phyloP scores from a whole-genome alignment of 2,888 invertebrate species.

The Pollenia angustigena region DNA sequence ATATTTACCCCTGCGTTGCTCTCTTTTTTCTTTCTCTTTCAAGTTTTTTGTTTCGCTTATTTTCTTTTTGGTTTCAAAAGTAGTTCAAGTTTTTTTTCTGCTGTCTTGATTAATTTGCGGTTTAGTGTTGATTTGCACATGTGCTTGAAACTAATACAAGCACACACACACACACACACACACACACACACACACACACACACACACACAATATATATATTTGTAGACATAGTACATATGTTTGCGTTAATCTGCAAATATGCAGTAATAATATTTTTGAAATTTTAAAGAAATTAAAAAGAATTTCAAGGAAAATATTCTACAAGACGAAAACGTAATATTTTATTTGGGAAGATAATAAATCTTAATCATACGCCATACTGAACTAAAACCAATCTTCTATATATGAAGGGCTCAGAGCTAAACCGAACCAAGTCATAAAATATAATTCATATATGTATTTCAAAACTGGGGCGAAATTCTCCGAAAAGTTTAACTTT shows the following conservation, averaged over 20 bases:
- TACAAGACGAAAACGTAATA: slow-evolving; percentile 13
- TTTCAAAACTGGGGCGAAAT: too few species aligned
- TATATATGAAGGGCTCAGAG: too few species aligned
- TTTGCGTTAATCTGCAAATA: slow-evolving; percentile 17
- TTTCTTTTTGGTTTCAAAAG: slow-evolving; percentile 67
- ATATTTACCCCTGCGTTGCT: neutral
- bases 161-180: neutral
- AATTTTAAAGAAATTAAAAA: neutral
- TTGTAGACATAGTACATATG: neutral
- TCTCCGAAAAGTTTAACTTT: too few species aligned
- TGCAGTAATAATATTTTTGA: slow-evolving; percentile 9
- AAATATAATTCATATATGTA: too few species aligned
- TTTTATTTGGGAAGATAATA: neutral
- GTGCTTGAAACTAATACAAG: slow-evolving; percentile 37
- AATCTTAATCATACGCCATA: slow-evolving; percentile 20
- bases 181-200: neutral
- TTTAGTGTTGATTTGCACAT: slow-evolving; percentile 62
- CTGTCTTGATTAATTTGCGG: slow-evolving; percentile 68
- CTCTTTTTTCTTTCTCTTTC: slow-evolving; percentile 45
- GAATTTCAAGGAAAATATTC: neutral
- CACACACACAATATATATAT: neutral
- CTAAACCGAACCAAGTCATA: too few species aligned
- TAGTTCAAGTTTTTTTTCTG: slow-evolving; percentile 73
- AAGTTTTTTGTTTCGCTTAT: neutral
- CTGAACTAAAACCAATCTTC: neutral